A percentile compares a stretch with the other conserved stretches of the same genome.
These are phyloP conservation scores for Enteromius anoplus DNA, from an alignment of 2,797 vertebrate genomes.

Conservation along the genomic window DNA sequence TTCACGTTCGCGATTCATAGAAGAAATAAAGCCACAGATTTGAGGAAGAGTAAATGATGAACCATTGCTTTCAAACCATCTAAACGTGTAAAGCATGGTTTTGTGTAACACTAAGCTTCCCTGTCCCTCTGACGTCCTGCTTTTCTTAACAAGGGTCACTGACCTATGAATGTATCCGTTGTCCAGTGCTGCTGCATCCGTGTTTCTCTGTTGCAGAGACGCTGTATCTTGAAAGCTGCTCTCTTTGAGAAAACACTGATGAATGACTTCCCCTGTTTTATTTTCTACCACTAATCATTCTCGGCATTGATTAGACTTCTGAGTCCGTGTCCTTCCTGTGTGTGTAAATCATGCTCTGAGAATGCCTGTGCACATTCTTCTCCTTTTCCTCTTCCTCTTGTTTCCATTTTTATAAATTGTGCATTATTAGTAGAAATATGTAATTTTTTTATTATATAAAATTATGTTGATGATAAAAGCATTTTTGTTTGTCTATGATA, in stretches of 20 bases:
- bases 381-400: not conserved
- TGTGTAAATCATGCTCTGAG: constrained; percentile 15
- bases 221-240: not conserved
- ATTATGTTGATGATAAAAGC: too few relatives aligned
- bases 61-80: not conserved
- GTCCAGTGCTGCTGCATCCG: constrained; percentile 1
- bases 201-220: constrained; percentile 13
- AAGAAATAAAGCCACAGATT: not conserved
- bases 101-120: not conserved
- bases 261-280: constrained; percentile 33
- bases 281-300: constrained; percentile 35
- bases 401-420: not conserved
- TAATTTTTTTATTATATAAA: not conserved
- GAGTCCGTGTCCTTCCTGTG: constrained; percentile 27
- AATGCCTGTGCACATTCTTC: not conserved
- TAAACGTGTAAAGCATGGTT: not conserved
- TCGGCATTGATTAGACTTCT: constrained; percentile 30
- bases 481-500: not conserved
- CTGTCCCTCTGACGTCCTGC: not conserved
- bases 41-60: not conserved
- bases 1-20: not conserved
- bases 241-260: constrained; percentile 31
- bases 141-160: not conserved
- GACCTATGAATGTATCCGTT: not conserved
- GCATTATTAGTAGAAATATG: not conserved